These are phyloP conservation scores for Drosophila bunnanda DNA, from an alignment of 2,888 invertebrate genomes.

Conservation along the genomic window DNA sequence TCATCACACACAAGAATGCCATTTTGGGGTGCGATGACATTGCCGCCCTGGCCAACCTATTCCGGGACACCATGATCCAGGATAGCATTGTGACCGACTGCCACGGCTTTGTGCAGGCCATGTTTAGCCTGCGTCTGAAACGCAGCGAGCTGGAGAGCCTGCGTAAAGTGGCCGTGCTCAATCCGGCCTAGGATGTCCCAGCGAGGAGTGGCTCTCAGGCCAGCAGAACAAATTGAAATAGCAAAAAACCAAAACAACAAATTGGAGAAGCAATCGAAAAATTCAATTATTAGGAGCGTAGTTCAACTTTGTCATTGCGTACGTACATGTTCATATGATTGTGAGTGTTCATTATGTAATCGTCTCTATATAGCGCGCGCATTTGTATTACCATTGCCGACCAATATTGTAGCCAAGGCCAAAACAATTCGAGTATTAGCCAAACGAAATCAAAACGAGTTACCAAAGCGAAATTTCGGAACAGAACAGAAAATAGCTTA, in stretches of 20 bases:
- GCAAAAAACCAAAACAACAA: conserved; percentile 49
- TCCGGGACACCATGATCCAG: conserved; percentile 90
- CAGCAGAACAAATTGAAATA: conserved; percentile 42
- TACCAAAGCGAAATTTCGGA: conserved; percentile 62
- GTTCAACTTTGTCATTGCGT: conserved; percentile 64
- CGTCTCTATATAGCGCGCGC: conserved; percentile 32
- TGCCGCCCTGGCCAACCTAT: conserved; percentile 91
- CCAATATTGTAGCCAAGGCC: conserved; percentile 58
- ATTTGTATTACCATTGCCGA: conserved; percentile 47
- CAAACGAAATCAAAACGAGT: conserved; percentile 40
- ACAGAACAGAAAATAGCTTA: conserved; percentile 46
- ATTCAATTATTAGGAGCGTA: conserved; percentile 75
- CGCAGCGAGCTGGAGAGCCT: conserved; percentile 82
- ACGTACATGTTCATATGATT: conserved; percentile 44
- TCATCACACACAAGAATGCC: conserved; percentile 89
- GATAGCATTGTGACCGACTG: conserved; percentile 92
- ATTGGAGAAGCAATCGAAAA: conserved; percentile 73
- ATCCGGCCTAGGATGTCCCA: conserved; percentile 46
- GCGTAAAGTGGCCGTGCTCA: conserved; percentile 81
- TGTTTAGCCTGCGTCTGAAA: conserved; percentile 91
- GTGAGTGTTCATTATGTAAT: conserved; percentile 39
- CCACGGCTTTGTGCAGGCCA: conserved; percentile 94
- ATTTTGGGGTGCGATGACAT: conserved; percentile 93
- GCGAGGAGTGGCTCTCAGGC: background rate
- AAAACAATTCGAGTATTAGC: conserved; percentile 74